phyloP scores from a whole-genome alignment of 2,797 vertebrate genomes.

The Etheostoma nigrum region DNA sequence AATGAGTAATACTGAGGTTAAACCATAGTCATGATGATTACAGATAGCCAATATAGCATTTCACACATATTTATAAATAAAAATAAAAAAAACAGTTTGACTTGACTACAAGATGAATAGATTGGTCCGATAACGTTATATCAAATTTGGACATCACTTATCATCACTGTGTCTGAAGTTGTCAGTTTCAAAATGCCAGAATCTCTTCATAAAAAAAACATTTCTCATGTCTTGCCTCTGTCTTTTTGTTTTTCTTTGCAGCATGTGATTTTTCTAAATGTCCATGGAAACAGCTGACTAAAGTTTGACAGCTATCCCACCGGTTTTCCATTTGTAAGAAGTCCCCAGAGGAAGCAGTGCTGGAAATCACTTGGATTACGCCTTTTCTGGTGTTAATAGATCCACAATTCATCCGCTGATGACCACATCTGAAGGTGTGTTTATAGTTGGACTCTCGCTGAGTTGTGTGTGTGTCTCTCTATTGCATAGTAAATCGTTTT shows the following conservation, averaged over 20 bases:
- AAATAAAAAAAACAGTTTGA: background rate
- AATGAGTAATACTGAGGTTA: background rate
- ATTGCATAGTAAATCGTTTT: background rate
- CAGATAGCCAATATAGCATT: background rate
- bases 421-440: slow-evolving; percentile 80
- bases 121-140: background rate
- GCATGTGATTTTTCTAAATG: slow-evolving; percentile 81
- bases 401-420: slow-evolving; percentile 69
- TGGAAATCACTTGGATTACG: slow-evolving; percentile 66
- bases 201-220: background rate
- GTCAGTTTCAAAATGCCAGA: background rate
- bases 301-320: slow-evolving; percentile 56
- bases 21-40: background rate
- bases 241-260: slow-evolving; percentile 62
- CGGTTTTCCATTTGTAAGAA: slow-evolving; percentile 54
- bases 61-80: too few species aligned
- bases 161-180: background rate
- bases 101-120: background rate
- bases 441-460: background rate
- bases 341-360: slow-evolving; percentile 57
- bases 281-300: slow-evolving; percentile 71
- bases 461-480: background rate
- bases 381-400: slow-evolving; percentile 61
- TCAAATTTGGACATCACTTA: background rate
- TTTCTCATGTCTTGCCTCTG: slow-evolving; percentile 2